Evolutionary conservation across 1,140 invertebrate genomes (phyloP).

Genomic region (Cyclargus thomasi): DNA sequence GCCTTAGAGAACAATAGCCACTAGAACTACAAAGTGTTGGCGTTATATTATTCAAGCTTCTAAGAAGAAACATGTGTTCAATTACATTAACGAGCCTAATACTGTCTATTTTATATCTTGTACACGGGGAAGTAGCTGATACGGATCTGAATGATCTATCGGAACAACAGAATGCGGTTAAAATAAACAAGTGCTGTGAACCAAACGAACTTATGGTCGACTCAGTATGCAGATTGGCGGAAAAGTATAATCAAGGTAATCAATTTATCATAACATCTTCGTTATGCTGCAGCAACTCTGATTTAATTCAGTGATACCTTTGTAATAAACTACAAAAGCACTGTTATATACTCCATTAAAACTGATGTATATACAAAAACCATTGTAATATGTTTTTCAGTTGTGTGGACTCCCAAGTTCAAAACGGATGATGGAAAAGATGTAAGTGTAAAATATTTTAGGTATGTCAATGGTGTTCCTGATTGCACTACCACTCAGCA

Average conservation of each 20-base stretch:
- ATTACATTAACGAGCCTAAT: conserved; percentile 17
- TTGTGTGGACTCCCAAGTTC: conserved; percentile 78
- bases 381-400: conserved; percentile 43
- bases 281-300: background rate
- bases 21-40: background rate
- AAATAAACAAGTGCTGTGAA: conserved; percentile 87
- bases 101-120: conserved; percentile 11
- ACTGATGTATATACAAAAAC: background rate
- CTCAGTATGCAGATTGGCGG: conserved; percentile 77
- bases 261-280: conserved; percentile 21
- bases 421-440: conserved; percentile 77
- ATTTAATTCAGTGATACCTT: background rate
- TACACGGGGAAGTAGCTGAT: conserved; percentile 43
- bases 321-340: conserved; percentile 1
- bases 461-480: conserved; percentile 80
- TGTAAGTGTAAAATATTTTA: conserved; percentile 70
- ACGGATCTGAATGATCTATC: conserved; percentile 60
- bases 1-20: background rate
- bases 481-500: conserved; percentile 81
- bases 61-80: conserved; percentile 12
- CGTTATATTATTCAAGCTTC: conserved; percentile 1
- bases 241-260: conserved; percentile 76
- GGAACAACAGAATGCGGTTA: conserved; percentile 58
- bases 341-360: background rate
- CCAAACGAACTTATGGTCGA: conserved; percentile 82